Conservation (phyloP, 2,113 vertebrate genomes). For the Asarcornis scutulata region DNA sequence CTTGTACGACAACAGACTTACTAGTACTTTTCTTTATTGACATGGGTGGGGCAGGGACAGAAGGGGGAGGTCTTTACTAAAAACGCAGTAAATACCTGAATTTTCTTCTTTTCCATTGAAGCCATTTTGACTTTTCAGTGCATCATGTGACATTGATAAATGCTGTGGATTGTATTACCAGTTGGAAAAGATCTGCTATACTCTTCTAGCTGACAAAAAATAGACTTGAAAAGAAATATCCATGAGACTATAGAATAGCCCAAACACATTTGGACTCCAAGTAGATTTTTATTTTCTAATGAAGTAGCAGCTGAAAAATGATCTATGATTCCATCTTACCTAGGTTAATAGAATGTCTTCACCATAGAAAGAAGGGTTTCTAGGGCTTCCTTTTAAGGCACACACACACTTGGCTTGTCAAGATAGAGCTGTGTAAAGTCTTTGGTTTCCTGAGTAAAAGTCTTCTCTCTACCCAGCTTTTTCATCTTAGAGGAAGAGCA, state of each 20-base stretch:
- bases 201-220: background rate
- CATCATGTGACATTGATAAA: too few species aligned
- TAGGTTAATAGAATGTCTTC: background rate
- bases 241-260: background rate
- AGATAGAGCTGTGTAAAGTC: background rate
- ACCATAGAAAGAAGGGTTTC: background rate
- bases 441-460: background rate
- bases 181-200: background rate
- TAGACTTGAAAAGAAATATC: background rate
- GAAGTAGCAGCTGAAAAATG: background rate
- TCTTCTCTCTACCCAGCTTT: background rate
- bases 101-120: background rate
- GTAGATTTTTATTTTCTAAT: background rate
- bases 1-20: background rate
- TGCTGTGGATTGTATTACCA: background rate
- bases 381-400: background rate
- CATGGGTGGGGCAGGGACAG: background rate
- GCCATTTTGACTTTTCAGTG: background rate
- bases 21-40: background rate
- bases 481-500: background rate
- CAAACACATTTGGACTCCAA: background rate
- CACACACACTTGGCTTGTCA: background rate
- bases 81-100: background rate
- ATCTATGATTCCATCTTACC: background rate
- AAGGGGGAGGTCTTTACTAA: background rate